A percentile compares a stretch with the other conserved stretches of the same genome.
These are phyloP conservation scores for Xiphophorus birchmanni DNA, from an alignment of 2,797 vertebrate genomes.

Conservation along the genomic window DNA sequence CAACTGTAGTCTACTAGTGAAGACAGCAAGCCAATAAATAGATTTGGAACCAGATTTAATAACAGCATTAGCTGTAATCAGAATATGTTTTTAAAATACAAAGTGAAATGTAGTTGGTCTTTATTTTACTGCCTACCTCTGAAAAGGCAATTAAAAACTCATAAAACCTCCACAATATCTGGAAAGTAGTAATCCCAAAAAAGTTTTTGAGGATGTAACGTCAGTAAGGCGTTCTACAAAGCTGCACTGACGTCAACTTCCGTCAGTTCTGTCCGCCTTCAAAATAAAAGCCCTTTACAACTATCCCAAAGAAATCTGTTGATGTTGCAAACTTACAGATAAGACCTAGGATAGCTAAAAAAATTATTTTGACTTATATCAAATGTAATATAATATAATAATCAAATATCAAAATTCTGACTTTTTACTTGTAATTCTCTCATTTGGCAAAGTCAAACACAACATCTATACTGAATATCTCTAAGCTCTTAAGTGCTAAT, in stretches of 20 bases:
- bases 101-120: not conserved
- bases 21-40: not conserved
- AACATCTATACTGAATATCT: not conserved
- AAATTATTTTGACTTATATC: not conserved
- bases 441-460: not conserved
- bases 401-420: not conserved
- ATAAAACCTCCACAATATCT: not conserved
- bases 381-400: not conserved
- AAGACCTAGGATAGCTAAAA: not conserved
- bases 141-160: not conserved
- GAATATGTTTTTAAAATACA: not conserved
- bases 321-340: not conserved
- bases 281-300: slow-evolving; percentile 30
- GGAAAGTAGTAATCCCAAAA: not conserved
- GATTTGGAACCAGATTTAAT: not conserved
- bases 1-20: not conserved
- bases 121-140: not conserved
- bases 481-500: not conserved
- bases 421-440: not conserved
- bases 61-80: not conserved
- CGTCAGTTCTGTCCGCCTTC: not conserved
- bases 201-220: slow-evolving; percentile 52
- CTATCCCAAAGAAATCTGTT: not conserved
- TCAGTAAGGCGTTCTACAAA: slow-evolving; percentile 46
- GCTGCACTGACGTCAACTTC: not conserved